Conservation (phyloP, 1,140 invertebrate genomes). For the Trachymyrmex septentrionalis region DNA sequence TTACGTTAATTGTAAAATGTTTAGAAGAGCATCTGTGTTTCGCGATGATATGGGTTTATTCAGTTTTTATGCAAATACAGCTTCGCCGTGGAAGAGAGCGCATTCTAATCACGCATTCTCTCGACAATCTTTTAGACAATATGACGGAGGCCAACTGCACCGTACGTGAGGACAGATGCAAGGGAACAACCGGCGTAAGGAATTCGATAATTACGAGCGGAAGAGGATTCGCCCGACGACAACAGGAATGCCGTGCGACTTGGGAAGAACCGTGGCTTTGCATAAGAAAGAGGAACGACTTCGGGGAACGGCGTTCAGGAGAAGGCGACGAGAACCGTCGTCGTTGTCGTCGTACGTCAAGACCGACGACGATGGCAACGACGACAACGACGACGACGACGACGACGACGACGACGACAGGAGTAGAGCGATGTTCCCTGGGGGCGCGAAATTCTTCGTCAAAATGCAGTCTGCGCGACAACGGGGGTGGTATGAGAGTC, state of each 20-base stretch:
- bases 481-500: slow-evolving; percentile 50
- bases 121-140: slow-evolving; percentile 66
- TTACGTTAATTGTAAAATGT: background rate
- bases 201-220: slow-evolving; percentile 78
- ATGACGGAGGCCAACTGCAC: slow-evolving; percentile 66
- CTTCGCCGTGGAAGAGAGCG: background rate
- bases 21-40: background rate
- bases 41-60: background rate
- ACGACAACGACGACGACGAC: background rate
- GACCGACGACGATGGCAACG: slow-evolving; percentile 22
- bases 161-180: slow-evolving; percentile 46
- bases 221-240: slow-evolving; percentile 44
- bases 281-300: slow-evolving; percentile 53
- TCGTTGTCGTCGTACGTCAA: slow-evolving; percentile 35
- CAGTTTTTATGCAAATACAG: background rate
- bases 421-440: slow-evolving; percentile 24
- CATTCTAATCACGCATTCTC: slow-evolving; percentile 27
- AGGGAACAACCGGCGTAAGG: slow-evolving; percentile 47
- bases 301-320: background rate
- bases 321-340: background rate
- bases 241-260: slow-evolving; percentile 45
- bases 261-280: slow-evolving; percentile 44
- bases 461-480: slow-evolving; percentile 57
- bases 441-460: slow-evolving; percentile 34
- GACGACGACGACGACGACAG: background rate